These are phyloP conservation scores for Hydrolagus colliei DNA, from an alignment of 2,797 vertebrate species.

Conservation along the genomic window DNA sequence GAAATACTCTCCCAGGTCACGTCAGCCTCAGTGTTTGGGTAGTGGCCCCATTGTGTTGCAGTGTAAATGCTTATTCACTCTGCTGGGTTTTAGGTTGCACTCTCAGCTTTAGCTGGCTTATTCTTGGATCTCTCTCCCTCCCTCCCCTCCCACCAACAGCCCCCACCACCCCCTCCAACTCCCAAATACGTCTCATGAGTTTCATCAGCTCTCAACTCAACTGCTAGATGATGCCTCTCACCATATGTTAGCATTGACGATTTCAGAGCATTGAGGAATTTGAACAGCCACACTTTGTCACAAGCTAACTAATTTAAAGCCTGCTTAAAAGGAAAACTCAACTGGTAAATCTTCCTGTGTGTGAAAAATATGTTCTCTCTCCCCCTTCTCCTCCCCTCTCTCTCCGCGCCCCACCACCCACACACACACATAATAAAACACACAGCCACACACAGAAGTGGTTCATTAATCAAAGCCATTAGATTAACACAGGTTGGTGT, in stretches of 20 bases:
- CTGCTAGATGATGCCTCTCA: background rate
- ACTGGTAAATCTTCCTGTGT: background rate
- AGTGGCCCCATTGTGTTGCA: background rate
- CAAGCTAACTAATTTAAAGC: background rate
- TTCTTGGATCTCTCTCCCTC: background rate
- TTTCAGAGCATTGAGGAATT: background rate
- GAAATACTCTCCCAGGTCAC: background rate
- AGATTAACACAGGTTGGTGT: too few species aligned
- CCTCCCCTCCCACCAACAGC: too few species aligned
- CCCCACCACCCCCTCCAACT: too few species aligned
- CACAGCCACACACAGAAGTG: too few species aligned
- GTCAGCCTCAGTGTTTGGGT: background rate
- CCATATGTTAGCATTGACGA: background rate
- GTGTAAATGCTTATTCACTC: background rate
- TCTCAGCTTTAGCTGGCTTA: background rate
- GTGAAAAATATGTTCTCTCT: background rate
- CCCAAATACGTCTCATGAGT: background rate
- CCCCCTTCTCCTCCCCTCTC: too few species aligned
- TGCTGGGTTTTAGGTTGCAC: background rate
- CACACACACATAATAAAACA: too few species aligned
- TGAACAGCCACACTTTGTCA: background rate
- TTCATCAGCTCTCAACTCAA: background rate
- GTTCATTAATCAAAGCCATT: too few species aligned
- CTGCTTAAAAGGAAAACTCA: background rate
- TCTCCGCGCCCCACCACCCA: too few species aligned